Evolutionary conservation across 2,888 invertebrate genomes (phyloP).

Genomic region (Altica lythri): DNA sequence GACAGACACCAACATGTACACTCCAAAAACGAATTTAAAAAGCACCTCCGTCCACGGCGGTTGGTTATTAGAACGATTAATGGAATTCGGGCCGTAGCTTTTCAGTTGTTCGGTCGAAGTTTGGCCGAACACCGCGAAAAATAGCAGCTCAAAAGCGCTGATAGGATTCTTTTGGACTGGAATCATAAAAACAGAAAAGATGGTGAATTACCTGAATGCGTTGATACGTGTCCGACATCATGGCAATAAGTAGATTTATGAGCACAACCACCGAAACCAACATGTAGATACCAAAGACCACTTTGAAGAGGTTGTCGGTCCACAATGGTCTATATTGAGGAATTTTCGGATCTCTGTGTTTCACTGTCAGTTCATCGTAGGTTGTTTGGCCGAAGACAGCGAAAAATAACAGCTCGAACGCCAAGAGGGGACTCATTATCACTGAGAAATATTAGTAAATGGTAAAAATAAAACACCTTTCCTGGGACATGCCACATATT

Average conservation of each 20-base stretch:
- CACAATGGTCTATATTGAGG: slow-evolving; percentile 76
- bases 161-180: slow-evolving; percentile 90
- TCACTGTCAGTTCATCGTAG: slow-evolving; percentile 71
- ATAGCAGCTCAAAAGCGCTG: slow-evolving; percentile 95
- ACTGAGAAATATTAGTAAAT: slow-evolving; percentile 61
- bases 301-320: slow-evolving; percentile 86
- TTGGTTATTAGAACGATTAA: slow-evolving; percentile 58
- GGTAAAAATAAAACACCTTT: slow-evolving; percentile 25
- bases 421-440: slow-evolving; percentile 86
- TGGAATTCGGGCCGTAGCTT: slow-evolving; percentile 60
- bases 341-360: slow-evolving; percentile 75
- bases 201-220: slow-evolving; percentile 90
- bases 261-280: slow-evolving; percentile 97
- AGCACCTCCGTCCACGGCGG: slow-evolving; percentile 84
- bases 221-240: slow-evolving; percentile 99
- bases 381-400: slow-evolving; percentile 95
- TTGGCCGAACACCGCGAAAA: slow-evolving; percentile 98
- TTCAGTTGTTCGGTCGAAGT: slow-evolving; percentile 82
- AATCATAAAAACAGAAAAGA: slow-evolving; percentile 61
- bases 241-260: slow-evolving; percentile 98
- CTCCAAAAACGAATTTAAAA: slow-evolving; percentile 86
- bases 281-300: slow-evolving; percentile 96
- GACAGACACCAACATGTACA: slow-evolving; percentile 98
- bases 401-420: slow-evolving; percentile 97
- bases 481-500: slow-evolving; percentile 30